Percentiles rank a stretch among this genome's conserved stretches.
These are phyloP conservation scores for Jordanella pulchra DNA, from an alignment of 2,797 vertebrate genomes.

Conservation along the genomic window DNA sequence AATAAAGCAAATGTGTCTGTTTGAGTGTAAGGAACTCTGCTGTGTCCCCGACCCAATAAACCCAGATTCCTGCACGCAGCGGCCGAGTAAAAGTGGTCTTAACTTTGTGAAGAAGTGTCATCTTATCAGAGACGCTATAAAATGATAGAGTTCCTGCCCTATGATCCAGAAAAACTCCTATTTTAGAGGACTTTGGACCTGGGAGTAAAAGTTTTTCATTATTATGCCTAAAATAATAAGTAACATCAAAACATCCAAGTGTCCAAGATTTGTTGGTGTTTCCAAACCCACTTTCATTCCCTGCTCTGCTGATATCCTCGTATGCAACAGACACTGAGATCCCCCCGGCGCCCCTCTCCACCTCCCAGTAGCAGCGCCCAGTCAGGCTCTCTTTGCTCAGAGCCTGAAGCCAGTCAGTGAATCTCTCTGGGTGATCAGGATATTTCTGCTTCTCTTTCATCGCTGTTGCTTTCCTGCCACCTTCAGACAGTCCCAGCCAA, in stretches of 20 bases:
- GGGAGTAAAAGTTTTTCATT: neutral
- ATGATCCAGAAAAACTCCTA: neutral
- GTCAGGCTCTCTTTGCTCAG: conserved; percentile 17
- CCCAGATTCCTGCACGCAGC: neutral
- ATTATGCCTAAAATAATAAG: conserved; percentile 26
- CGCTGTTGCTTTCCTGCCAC: conserved; percentile 21
- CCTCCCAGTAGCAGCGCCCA: conserved; percentile 14
- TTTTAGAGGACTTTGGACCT: neutral
- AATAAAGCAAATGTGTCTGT: rapidly evolving
- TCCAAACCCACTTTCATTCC: conserved; percentile 19
- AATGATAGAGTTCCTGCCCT: neutral
- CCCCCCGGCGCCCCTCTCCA: neutral
- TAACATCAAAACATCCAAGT: conserved; percentile 23
- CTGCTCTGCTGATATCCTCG: neutral
- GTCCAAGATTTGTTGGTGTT: conserved; percentile 29
- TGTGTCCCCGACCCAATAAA: conserved; percentile 28
- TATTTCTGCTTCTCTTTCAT: neutral
- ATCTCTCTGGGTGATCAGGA: conserved; percentile 7
- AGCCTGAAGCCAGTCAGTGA: conserved; percentile 11
- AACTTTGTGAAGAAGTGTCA: neutral
- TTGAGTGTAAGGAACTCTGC: conserved; percentile 15
- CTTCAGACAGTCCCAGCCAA: conserved; percentile 2
- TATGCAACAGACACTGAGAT: conserved; percentile 16
- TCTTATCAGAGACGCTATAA: conserved; percentile 6
- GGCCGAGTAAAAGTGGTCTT: conserved; percentile 10